These are phyloP conservation scores for Alsophila aescularia DNA, from an alignment of 2,888 invertebrate genomes.

Conservation along the genomic window DNA sequence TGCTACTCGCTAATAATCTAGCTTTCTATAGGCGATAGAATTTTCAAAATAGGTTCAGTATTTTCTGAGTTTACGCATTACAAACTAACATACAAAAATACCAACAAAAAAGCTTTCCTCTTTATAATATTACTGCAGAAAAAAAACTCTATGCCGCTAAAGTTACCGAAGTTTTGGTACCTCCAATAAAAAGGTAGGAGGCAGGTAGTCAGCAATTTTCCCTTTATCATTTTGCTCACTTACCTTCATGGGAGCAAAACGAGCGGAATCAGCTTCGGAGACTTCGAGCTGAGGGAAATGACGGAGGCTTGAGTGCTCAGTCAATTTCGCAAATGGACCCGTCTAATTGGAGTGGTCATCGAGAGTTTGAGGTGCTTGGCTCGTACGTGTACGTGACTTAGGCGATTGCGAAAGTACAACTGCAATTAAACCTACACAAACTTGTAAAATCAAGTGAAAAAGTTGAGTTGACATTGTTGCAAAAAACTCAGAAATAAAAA, in stretches of 20 bases:
- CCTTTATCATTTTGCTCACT: constrained; percentile 17
- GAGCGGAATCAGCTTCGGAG: constrained; percentile 22
- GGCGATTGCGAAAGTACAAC: too few species aligned
- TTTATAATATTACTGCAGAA: too few species aligned
- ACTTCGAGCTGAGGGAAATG: constrained; percentile 24
- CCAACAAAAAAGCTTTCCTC: too few species aligned
- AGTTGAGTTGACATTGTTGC: too few species aligned
- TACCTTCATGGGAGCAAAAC: background rate
- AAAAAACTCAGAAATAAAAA: too few species aligned
- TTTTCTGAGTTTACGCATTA: too few species aligned
- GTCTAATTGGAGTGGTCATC: constrained; percentile 39
- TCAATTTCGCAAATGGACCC: constrained; percentile 44
- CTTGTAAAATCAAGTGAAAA: too few species aligned
- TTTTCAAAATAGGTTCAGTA: too few species aligned
- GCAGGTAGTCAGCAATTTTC: constrained; percentile 11
- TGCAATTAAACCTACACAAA: too few species aligned
- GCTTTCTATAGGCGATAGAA: too few species aligned
- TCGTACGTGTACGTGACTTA: background rate
- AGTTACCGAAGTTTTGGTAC: constrained; percentile 1
- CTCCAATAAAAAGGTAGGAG: constrained; percentile 7
- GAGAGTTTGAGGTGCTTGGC: constrained; percentile 15
- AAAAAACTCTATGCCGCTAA: background rate
- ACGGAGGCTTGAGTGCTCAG: constrained; percentile 34
- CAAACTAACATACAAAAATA: too few species aligned
- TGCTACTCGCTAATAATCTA: too few species aligned